Evolutionary conservation across 2,113 vertebrate genomes (phyloP), one percentile per base, ranked within the genome.

Genomic region (Willisornis vidua): DNA sequence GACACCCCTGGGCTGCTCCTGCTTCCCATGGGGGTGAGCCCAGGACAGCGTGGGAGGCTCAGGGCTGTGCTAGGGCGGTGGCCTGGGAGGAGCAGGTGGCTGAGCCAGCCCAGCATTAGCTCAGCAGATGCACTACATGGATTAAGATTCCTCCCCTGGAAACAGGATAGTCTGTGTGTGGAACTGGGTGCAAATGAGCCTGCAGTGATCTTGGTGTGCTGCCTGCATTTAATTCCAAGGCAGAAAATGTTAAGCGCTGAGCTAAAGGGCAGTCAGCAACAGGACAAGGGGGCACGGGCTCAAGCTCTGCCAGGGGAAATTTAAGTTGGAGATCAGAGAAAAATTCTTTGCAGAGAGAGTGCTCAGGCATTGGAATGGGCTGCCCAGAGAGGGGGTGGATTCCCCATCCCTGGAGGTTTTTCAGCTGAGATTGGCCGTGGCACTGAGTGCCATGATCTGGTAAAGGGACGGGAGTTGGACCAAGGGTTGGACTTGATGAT

Each of bases 11-110:
- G 49, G 76, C 51, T 81, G 65, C 35, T 76, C 9, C 51, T 23
- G 0, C 45, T 52, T 35, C 67, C 76, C 70, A 4, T 0, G 6
- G 29, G 6, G 6, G 2, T 29, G 73, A 89, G 76, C 55, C 12
- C 28, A 3, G 25, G 0, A 9, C 49, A 33, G 37, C 0, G 0
- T 6, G 78, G 31, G 48, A 29, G 25, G 37, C 45, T 65, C 70
- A 19, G 43, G 37, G 11, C 35, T 41, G 35, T 1, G 19, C 59
- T 15, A 33, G 6, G 8, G 10, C 16, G 11, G 17, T 2, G 20
- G 9, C 46, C 14, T 4, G 23, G 54, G 54, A 41, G 26, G 28
- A 68, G 43, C 1, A 14, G 28, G 52, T 11, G 68, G 45, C 46
- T 9, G 22, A 48, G 51, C 54, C 86, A 75, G 46, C 24, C 29